Evolutionary conservation across 2,888 invertebrate genomes (phyloP).

Genomic region (Cataglyphis cursor): DNA sequence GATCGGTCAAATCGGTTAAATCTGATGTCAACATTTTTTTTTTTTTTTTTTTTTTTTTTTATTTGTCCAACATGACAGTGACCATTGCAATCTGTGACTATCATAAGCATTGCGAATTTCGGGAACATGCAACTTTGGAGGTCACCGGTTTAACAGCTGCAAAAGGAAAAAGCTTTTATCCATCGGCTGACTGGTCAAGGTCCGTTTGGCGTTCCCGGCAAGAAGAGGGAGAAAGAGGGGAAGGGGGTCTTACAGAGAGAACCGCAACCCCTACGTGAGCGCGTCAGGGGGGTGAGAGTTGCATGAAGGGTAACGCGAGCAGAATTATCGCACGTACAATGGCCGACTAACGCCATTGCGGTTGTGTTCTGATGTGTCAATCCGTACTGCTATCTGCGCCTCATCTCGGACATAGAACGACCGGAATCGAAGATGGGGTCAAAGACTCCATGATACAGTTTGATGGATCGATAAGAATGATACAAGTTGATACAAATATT

Average conservation of each 20-base stretch:
- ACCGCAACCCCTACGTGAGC: slow-evolving; percentile 64
- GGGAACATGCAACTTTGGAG: slow-evolving; percentile 70
- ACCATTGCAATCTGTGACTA: slow-evolving; percentile 54
- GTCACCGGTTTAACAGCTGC: slow-evolving; percentile 84
- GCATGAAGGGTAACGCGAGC: slow-evolving; percentile 66
- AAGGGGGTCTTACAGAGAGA: slow-evolving; percentile 50
- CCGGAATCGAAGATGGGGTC: slow-evolving; percentile 4
- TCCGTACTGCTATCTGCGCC: slow-evolving; percentile 11
- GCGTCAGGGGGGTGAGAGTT: slow-evolving; percentile 67
- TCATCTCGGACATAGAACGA: not conserved
- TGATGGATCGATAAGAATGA: slow-evolving; percentile 16
- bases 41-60: slow-evolving; percentile 32
- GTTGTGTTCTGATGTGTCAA: slow-evolving; percentile 9
- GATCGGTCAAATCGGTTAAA: slow-evolving; percentile 59
- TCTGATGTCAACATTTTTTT: slow-evolving; percentile 59
- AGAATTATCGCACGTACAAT: slow-evolving; percentile 71
- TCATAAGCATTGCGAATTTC: slow-evolving; percentile 65
- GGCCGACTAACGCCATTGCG: slow-evolving; percentile 76
- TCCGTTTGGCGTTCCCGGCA: slow-evolving; percentile 43
- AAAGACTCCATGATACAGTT: slow-evolving; percentile 25
- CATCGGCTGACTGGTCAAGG: slow-evolving; percentile 71
- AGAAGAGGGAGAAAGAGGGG: slow-evolving; percentile 3
- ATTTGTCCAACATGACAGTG: not conserved
- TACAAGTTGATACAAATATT: slow-evolving; percentile 21
- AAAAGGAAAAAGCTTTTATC: slow-evolving; percentile 66